phyloP scores from a whole-genome alignment of 2,888 invertebrate genomes.

The Blastobasis adustella region DNA sequence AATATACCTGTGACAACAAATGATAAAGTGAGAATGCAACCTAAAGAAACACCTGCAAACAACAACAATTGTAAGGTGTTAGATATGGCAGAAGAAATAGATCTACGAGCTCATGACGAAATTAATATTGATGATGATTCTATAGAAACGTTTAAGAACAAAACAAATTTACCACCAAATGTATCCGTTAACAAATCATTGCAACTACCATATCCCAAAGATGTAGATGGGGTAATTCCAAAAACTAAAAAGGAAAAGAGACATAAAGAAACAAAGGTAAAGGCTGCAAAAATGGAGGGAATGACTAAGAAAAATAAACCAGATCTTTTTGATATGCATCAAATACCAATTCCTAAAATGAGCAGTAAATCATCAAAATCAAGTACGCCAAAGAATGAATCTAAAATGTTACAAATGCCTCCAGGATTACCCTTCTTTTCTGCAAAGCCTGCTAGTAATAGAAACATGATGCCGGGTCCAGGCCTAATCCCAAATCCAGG shows the following conservation, averaged over 20 bases:
- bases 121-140: slow-evolving; percentile 68
- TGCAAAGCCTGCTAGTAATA: too few species aligned
- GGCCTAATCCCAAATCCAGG: too few species aligned
- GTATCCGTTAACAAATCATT: slow-evolving; percentile 61
- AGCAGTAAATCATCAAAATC: slow-evolving; percentile 53
- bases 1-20: slow-evolving; percentile 36
- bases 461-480: too few species aligned
- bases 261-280: slow-evolving; percentile 69
- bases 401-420: too few species aligned
- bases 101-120: slow-evolving; percentile 66
- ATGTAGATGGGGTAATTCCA: slow-evolving; percentile 70
- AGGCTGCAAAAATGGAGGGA: slow-evolving; percentile 60
- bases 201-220: slow-evolving; percentile 65
- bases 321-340: too few species aligned
- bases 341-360: too few species aligned
- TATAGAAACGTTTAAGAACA: slow-evolving; percentile 37
- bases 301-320: slow-evolving; percentile 64
- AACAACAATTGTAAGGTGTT: slow-evolving; percentile 68
- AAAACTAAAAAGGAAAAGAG: slow-evolving; percentile 76
- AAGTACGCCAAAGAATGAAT: slow-evolving; percentile 56
- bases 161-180: slow-evolving; percentile 39
- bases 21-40: slow-evolving; percentile 46
- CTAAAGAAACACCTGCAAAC: slow-evolving; percentile 60
- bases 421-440: too few species aligned
- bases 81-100: slow-evolving; percentile 66